Evolutionary conservation across 2,888 invertebrate species (phyloP).

Genomic region (Melieria picta): DNA sequence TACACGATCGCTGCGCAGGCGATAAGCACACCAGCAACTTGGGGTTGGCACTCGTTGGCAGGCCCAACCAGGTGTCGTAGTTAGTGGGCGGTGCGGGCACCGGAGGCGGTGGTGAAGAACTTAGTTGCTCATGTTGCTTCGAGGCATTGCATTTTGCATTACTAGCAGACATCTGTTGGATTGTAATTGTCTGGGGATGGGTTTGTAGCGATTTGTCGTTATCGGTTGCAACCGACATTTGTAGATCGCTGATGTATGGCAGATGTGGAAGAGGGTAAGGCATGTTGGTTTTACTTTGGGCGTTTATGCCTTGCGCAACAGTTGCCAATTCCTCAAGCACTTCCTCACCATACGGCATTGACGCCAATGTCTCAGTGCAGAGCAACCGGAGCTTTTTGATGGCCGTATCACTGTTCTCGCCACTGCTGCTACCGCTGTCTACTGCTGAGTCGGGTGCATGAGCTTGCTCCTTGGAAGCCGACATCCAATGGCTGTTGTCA

Average conservation of each 20-base stretch:
- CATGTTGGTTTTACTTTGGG: constrained; percentile 58
- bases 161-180: neutral
- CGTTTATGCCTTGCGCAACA: constrained; percentile 68
- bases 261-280: constrained; percentile 68
- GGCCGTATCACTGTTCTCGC: constrained; percentile 43
- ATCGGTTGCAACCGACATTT: constrained; percentile 49
- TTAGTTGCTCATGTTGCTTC: constrained; percentile 11
- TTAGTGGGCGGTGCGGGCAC: constrained; percentile 36
- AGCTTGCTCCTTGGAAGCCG: constrained; percentile 32
- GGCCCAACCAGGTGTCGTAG: constrained; percentile 68
- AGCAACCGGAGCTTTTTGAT: constrained; percentile 72
- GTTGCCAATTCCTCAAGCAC: constrained; percentile 76
- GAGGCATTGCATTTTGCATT: neutral
- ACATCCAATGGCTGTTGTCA: constrained; percentile 36
- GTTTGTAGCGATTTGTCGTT: neutral
- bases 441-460: constrained; percentile 29
- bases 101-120: constrained; percentile 37
- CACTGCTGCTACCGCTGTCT: constrained; percentile 35
- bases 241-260: constrained; percentile 67
- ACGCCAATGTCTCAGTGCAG: constrained; percentile 73
- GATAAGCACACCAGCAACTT: constrained; percentile 76
- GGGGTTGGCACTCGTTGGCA: constrained; percentile 72
- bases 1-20: constrained; percentile 75
- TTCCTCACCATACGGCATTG: constrained; percentile 76
- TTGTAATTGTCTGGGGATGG: constrained; percentile 8